A percentile compares a stretch with the other conserved stretches of the same genome.
Conservation (phyloP, 2,888 invertebrate species). For the Lasioglossum zephyrum region DNA sequence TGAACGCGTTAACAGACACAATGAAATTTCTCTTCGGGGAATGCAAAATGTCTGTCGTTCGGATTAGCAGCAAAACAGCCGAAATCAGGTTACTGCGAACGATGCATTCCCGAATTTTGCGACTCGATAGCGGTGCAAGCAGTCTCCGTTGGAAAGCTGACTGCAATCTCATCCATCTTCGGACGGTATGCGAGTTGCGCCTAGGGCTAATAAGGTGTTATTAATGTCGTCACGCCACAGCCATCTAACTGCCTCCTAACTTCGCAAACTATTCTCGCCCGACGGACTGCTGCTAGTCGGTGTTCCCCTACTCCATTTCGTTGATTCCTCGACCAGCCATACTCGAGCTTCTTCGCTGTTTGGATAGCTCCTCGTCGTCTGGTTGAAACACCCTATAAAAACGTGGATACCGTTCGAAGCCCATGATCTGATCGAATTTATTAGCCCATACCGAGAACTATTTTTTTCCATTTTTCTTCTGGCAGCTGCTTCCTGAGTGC, state of each 20-base stretch:
- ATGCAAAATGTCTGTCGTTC: not conserved
- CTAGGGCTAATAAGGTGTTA: constrained; percentile 78
- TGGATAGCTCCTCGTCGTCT: constrained; percentile 28
- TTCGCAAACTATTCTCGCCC: constrained; percentile 72
- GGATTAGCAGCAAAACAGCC: constrained; percentile 10
- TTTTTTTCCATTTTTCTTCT: not conserved
- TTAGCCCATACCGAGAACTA: not conserved
- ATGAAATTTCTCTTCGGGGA: not conserved
- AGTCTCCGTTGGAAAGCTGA: constrained; percentile 63
- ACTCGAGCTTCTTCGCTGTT: constrained; percentile 17
- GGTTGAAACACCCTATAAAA: constrained; percentile 30
- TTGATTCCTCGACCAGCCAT: constrained; percentile 54
- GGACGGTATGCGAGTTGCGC: constrained; percentile 68
- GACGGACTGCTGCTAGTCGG: constrained; percentile 46
- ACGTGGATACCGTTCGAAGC: constrained; percentile 13
- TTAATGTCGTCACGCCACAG: constrained; percentile 76
- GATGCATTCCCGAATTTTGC: constrained; percentile 54
- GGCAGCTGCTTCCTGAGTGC: not conserved
- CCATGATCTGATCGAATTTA: not conserved
- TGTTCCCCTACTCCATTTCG: constrained; percentile 58
- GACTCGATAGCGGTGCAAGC: constrained; percentile 46
- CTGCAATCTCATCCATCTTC: constrained; percentile 74
- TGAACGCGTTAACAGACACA: not conserved
- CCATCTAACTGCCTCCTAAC: constrained; percentile 72
- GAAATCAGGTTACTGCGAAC: constrained; percentile 47